Conservation (phyloP, 2,888 invertebrate genomes). For the Microdon myrmicae region DNA sequence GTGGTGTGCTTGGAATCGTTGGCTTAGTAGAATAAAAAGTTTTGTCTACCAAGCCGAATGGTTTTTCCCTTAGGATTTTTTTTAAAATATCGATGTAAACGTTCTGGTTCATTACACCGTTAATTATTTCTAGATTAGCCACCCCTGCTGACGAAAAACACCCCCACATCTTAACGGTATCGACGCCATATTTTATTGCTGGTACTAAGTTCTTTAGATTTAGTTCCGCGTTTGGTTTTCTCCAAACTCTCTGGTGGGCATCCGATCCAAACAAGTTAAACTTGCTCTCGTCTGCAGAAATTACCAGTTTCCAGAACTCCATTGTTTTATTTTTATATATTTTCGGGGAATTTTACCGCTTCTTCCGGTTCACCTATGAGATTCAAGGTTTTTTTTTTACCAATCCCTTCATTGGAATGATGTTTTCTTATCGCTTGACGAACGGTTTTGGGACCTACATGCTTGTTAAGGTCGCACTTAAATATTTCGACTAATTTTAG, state of each 20-base stretch:
- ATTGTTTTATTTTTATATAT: slow-evolving; percentile 28
- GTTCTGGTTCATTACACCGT: slow-evolving; percentile 50
- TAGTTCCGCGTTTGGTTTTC: slow-evolving; percentile 46
- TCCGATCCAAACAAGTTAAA: slow-evolving; percentile 33
- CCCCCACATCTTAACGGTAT: slow-evolving; percentile 55
- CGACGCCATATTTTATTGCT: slow-evolving; percentile 57
- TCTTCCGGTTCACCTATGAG: neutral
- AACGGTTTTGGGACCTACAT: slow-evolving; percentile 1
- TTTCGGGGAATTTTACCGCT: neutral
- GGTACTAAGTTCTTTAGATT: slow-evolving; percentile 42
- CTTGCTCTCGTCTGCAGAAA: slow-evolving; percentile 50
- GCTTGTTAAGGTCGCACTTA: neutral
- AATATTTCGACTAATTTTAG: slow-evolving; percentile 10
- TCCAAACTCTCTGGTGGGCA: slow-evolving; percentile 38
- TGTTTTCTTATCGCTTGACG: too few relatives aligned
- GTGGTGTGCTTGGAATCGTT: slow-evolving; percentile 31
- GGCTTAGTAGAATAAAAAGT: slow-evolving; percentile 27
- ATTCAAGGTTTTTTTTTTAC: neutral
- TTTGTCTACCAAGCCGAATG: slow-evolving; percentile 7
- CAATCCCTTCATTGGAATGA: neutral
- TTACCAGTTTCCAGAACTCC: slow-evolving; percentile 9
- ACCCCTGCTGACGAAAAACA: slow-evolving; percentile 52
- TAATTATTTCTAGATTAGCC: slow-evolving; percentile 52
- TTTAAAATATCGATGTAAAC: slow-evolving; percentile 46
- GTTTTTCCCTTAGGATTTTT: slow-evolving; percentile 10